Conservation (phyloP, 2,113 vertebrate genomes). For the Ciconia stormi region DNA sequence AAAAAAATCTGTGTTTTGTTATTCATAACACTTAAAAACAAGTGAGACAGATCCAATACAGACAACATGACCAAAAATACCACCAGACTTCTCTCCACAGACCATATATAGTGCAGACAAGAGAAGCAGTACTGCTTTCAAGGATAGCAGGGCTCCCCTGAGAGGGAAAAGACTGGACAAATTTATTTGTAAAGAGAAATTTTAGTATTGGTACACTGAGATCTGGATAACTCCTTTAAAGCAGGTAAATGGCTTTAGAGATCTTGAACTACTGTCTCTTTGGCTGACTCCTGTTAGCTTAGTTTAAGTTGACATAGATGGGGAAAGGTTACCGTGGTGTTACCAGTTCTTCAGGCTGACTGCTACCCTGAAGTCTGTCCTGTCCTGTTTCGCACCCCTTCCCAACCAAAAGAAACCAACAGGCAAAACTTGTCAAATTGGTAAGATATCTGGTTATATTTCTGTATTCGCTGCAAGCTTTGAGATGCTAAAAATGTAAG, state of each 20-base stretch:
- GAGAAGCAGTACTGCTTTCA: background rate
- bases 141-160: background rate
- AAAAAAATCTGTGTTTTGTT: background rate
- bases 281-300: background rate
- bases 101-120: background rate
- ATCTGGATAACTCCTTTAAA: background rate
- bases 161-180: background rate
- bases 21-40: background rate
- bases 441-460: background rate
- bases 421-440: background rate
- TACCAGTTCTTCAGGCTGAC: background rate
- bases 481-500: background rate
- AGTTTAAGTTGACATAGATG: background rate
- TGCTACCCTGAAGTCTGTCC: background rate
- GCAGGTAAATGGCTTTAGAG: background rate
- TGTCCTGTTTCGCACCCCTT: rapidly evolving
- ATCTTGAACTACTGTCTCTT: background rate
- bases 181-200: background rate
- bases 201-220: background rate
- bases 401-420: background rate
- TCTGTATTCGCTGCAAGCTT: background rate
- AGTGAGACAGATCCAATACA: background rate
- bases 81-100: background rate
- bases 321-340: background rate
- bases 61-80: background rate